Evolutionary conservation across 2,888 invertebrate genomes (phyloP).

Genomic region (Gerris lacustris): DNA sequence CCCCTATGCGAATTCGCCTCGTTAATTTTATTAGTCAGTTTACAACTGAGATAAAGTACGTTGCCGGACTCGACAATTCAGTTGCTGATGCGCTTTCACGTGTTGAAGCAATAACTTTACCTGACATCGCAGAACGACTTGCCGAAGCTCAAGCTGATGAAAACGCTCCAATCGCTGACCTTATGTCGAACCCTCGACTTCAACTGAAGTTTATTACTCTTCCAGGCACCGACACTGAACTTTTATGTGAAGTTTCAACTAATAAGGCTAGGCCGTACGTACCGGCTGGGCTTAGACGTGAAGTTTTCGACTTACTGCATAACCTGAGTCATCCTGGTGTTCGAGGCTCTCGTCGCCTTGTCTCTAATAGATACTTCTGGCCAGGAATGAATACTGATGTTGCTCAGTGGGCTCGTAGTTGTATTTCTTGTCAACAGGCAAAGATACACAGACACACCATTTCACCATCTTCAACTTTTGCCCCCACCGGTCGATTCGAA

Average conservation of each 20-base stretch:
- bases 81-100: conserved; percentile 35
- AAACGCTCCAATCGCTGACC: neutral
- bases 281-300: conserved; percentile 14
- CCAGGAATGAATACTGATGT: conserved; percentile 34
- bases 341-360: conserved; percentile 29
- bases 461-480: conserved; percentile 30
- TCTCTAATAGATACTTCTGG: conserved; percentile 36
- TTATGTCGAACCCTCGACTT: neutral
- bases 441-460: conserved; percentile 34
- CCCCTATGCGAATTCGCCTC: conserved; percentile 33
- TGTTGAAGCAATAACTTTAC: conserved; percentile 29
- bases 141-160: conserved; percentile 29
- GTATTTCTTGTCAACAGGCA: conserved; percentile 33
- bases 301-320: conserved; percentile 28
- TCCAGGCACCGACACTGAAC: neutral
- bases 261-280: conserved; percentile 19
- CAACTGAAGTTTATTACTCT: conserved; percentile 1
- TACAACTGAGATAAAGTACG: conserved; percentile 34
- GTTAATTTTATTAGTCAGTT: conserved; percentile 34
- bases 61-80: conserved; percentile 33
- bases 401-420: conserved; percentile 32
- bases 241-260: conserved; percentile 26
- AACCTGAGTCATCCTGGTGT: conserved; percentile 30
- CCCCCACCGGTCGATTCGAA: conserved; percentile 31
- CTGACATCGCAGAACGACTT: conserved; percentile 32